phyloP scores from a whole-genome alignment of 2,797 vertebrate genomes.

The Orientallactaga sibirica region DNA sequence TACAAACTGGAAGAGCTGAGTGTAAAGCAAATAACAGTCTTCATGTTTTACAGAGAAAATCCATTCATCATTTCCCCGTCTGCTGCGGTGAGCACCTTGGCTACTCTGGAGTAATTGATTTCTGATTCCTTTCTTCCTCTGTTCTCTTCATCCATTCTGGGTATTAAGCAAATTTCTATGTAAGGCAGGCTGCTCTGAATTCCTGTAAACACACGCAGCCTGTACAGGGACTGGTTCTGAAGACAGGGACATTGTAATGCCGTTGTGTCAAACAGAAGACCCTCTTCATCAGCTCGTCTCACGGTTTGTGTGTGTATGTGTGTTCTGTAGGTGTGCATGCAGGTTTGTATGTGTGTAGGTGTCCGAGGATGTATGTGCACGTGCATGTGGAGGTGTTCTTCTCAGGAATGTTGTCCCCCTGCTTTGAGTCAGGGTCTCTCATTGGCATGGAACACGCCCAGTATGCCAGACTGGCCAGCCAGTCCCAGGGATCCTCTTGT shows the following conservation, averaged over 20 bases:
- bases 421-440: too few species aligned
- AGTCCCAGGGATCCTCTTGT: too few species aligned
- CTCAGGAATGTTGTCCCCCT: too few species aligned
- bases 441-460: too few species aligned
- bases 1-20: not conserved
- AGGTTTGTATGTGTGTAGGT: too few species aligned
- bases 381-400: too few species aligned
- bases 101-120: not conserved
- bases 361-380: too few species aligned
- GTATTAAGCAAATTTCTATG: not conserved
- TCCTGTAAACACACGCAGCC: not conserved
- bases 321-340: not conserved
- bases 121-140: not conserved
- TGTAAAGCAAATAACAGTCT: not conserved
- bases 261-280: not conserved
- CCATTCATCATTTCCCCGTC: not conserved
- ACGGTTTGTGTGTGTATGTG: not conserved
- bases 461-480: too few species aligned
- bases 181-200: not conserved
- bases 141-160: not conserved
- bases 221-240: not conserved
- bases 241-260: not conserved
- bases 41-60: conserved; percentile 22
- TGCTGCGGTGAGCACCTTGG: not conserved
- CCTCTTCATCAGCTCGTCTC: not conserved